A percentile compares a stretch with the other conserved stretches of the same genome.
phyloP scores from a whole-genome alignment of 2,113 vertebrate species.

The Pedionomus torquatus region DNA sequence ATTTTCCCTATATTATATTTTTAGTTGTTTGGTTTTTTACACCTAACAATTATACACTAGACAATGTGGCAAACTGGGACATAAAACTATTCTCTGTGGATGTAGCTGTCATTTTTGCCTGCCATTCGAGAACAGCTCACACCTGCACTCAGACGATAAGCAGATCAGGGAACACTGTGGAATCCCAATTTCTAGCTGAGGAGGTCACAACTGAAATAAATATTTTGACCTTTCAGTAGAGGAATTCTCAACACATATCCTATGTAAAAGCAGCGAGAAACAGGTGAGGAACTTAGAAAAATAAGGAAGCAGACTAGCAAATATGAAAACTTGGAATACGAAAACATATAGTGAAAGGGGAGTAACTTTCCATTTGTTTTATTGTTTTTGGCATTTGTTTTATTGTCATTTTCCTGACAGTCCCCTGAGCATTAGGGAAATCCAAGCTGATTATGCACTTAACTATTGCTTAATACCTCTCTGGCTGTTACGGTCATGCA shows the following conservation, averaged over 20 bases:
- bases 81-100: neutral
- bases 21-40: neutral
- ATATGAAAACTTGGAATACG: neutral
- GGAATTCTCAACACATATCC: neutral
- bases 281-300: neutral
- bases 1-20: neutral
- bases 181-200: neutral
- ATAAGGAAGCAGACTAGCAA: neutral
- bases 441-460: slow-evolving; percentile 40
- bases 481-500: neutral
- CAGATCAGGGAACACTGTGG: neutral
- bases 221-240: neutral
- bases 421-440: slow-evolving; percentile 22
- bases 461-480: slow-evolving; percentile 3
- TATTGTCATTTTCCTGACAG: neutral
- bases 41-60: neutral
- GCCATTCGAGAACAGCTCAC: neutral
- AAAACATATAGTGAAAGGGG: neutral
- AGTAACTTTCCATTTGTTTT: neutral
- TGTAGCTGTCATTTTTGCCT: neutral
- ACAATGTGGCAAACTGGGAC: neutral
- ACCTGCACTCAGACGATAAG: neutral
- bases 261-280: neutral
- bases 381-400: neutral
- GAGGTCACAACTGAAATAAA: neutral